Conservation (phyloP, 2,888 invertebrate species). For the Amphipyra berbera region DNA sequence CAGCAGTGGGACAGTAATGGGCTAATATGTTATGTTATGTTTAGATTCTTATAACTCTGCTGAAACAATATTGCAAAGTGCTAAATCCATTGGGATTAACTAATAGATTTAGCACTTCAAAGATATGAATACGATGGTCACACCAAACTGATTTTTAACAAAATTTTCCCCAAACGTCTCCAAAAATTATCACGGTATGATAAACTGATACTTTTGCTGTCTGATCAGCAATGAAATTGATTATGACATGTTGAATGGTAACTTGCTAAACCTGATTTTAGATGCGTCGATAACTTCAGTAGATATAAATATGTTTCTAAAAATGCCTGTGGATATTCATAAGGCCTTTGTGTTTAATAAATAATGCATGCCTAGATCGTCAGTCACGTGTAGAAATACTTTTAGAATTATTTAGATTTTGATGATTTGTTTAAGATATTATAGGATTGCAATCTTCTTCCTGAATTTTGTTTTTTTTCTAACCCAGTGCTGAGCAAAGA, state of each 20-base stretch:
- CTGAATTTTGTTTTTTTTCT: no score
- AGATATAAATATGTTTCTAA: not conserved
- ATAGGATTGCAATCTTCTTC: not conserved
- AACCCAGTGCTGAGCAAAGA: no score
- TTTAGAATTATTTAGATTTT: not conserved
- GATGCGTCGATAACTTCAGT: slow-evolving; percentile 20
- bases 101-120: no score
- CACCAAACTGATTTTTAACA: not conserved
- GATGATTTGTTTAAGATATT: not conserved
- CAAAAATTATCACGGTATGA: slow-evolving; percentile 5
- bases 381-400: not conserved
- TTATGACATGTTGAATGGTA: slow-evolving; percentile 10
- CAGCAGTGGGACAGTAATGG: no score
- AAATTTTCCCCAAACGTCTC: not conserved
- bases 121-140: no score
- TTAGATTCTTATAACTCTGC: no score
- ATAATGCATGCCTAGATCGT: slow-evolving; percentile 20
- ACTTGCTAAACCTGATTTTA: slow-evolving; percentile 29
- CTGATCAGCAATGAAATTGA: slow-evolving; percentile 27
- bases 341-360: slow-evolving; percentile 29
- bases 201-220: slow-evolving; percentile 10
- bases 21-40: no score
- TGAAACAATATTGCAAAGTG: no score
- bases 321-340: slow-evolving; percentile 11
- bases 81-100: no score